Evolutionary conservation across 2,797 vertebrate species (phyloP).

Genomic region (Brotogeris chrysoptera): DNA sequence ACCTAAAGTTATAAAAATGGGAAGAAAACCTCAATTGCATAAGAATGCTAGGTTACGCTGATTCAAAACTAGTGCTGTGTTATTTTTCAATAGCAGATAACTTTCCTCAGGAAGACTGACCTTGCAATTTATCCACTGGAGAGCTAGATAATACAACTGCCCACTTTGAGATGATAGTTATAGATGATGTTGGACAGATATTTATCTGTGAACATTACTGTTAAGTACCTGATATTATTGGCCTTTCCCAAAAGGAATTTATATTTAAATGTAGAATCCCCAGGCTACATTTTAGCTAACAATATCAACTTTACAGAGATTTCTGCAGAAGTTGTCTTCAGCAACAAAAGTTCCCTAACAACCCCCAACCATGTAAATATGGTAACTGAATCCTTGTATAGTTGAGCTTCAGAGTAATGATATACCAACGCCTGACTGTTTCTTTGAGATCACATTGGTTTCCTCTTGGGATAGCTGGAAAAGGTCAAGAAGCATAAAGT

Average conservation of each 20-base stretch:
- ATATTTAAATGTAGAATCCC: not conserved
- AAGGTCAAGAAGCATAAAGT: conserved; percentile 25
- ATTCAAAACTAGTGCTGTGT: not conserved
- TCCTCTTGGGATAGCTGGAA: conserved; percentile 20
- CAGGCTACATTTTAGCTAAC: not conserved
- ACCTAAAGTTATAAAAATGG: not conserved
- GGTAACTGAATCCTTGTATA: not conserved
- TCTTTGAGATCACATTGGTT: not conserved
- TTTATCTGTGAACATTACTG: not conserved
- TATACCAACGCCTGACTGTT: not conserved
- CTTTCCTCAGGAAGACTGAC: not conserved
- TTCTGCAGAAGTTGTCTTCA: not conserved
- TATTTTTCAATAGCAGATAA: not conserved
- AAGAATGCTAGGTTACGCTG: not conserved
- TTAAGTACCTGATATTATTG: not conserved
- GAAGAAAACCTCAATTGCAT: not conserved
- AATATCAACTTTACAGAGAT: not conserved
- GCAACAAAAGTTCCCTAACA: not conserved
- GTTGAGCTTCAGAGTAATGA: not conserved
- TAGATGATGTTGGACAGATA: not conserved
- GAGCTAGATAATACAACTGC: not conserved
- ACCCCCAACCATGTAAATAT: not conserved
- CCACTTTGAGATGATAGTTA: not conserved
- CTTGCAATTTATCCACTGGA: not conserved
- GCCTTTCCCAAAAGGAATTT: not conserved